A percentile compares a stretch with the other conserved stretches of the same genome.
phyloP scores from a whole-genome alignment of 2,113 vertebrate genomes.

The Columba janthina region DNA sequence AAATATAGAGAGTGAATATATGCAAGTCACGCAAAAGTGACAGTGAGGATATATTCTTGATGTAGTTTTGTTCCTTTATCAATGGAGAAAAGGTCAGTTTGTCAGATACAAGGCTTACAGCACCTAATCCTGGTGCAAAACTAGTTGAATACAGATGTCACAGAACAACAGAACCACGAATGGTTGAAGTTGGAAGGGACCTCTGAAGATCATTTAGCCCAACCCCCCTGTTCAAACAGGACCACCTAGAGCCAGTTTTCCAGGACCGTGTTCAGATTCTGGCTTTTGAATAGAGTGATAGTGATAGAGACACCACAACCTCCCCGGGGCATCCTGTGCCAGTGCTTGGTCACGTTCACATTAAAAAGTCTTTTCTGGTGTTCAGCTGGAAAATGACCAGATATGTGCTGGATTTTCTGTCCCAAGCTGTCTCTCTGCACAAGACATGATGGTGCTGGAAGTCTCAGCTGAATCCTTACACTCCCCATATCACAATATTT shows the following conservation, averaged over 20 bases:
- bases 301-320: neutral
- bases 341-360: neutral
- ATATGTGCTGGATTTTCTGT: neutral
- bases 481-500: fast-evolving
- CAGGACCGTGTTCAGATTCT: neutral
- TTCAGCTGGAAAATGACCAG: neutral
- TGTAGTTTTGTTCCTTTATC: neutral
- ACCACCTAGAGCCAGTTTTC: neutral
- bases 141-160: neutral
- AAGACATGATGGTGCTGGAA: neutral
- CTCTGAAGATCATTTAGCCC: neutral
- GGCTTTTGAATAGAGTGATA: neutral
- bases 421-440: neutral
- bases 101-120: neutral
- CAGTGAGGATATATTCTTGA: neutral
- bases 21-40: neutral
- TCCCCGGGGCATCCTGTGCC: neutral
- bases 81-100: neutral
- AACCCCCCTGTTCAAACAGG: fast-evolving
- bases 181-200: neutral
- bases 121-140: neutral
- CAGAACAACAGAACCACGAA: neutral
- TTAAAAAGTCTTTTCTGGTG: neutral
- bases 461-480: neutral
- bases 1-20: neutral